phyloP scores from a whole-genome alignment of 2,888 invertebrate species.

The Epistrophella euchroma region DNA sequence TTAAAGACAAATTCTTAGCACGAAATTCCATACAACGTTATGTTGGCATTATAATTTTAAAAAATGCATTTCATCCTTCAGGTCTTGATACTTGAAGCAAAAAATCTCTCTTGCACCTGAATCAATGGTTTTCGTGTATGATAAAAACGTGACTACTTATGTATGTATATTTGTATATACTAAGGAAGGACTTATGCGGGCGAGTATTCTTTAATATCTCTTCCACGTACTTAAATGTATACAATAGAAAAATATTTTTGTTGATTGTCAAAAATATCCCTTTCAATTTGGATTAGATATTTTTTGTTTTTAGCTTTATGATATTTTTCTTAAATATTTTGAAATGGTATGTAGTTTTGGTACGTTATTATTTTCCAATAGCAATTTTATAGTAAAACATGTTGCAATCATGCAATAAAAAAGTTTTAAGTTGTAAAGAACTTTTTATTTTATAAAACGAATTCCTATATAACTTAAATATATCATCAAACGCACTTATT shows the following conservation, averaged over 20 bases:
- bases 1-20: background rate
- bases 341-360: too few species aligned
- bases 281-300: too few species aligned
- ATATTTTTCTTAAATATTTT: too few species aligned
- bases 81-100: background rate
- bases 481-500: too few species aligned
- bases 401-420: too few species aligned
- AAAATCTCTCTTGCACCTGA: slow-evolving; percentile 1
- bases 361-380: too few species aligned
- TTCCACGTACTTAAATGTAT: background rate
- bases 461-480: too few species aligned
- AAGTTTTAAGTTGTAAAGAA: too few species aligned
- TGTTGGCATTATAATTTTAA: slow-evolving; percentile 6
- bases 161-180: background rate
- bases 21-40: background rate
- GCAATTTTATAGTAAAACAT: too few species aligned
- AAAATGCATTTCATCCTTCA: slow-evolving; percentile 4
- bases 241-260: background rate
- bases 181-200: background rate
- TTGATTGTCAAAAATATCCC: background rate
- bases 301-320: too few species aligned
- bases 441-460: too few species aligned
- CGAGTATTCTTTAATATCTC: background rate
- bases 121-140: too few species aligned
- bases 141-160: slow-evolving; percentile 1